Evolutionary conservation across 2,888 invertebrate genomes (phyloP), one percentile per base, ranked within the genome.

Genomic region (Agrochola lychnidis): DNA sequence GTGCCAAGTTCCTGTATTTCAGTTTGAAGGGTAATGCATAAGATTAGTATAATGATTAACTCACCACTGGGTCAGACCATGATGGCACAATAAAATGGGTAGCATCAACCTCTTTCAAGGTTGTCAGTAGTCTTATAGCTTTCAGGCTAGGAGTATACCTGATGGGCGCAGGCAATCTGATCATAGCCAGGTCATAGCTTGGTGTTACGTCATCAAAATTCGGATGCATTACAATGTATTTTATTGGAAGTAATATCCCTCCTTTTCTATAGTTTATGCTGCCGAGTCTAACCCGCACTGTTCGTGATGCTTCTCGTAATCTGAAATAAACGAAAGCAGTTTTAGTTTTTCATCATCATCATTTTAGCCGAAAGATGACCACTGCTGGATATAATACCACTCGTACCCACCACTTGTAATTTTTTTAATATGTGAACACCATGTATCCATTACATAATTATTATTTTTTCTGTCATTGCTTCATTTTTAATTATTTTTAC

Each of bases 181-280:
- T 70, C 40, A 96, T 86, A 3, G 96, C 96, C 57, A 96, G 70
- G 73, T 96, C 96, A 73, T 85, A 96, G 57, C 89, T 86, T 1
- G 96, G 95, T 36, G 83, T 92, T 7, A 82, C 91, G 64, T 94
- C 94, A 70, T 94, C 93, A 79, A 94, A 96, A 72, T 87, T 84
- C 0, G 96, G 96, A 70, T 96, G 96, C 0, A 95, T 92, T 81
- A 93, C 90, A 10, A 95, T 84, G 42, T 89, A 87, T 79, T 96
- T 95, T 4, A 95, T 86, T 0, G 94, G 93, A 0, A 92, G 70
- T 0, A 95, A 16, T 0, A 79, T 61, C 0, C 96, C 96, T 0
- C 94, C 95, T 84, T 93, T 94, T 72, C 90, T 95, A 82, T 94
- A 93, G 82, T 96, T 96, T 2, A 92, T 91, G 57, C 95, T 96